Percentiles rank a stretch among this genome's conserved stretches.
These are phyloP conservation scores for Troglohyphantes excavatus DNA, from an alignment of 2,888 invertebrate genomes.

Conservation along the genomic window DNA sequence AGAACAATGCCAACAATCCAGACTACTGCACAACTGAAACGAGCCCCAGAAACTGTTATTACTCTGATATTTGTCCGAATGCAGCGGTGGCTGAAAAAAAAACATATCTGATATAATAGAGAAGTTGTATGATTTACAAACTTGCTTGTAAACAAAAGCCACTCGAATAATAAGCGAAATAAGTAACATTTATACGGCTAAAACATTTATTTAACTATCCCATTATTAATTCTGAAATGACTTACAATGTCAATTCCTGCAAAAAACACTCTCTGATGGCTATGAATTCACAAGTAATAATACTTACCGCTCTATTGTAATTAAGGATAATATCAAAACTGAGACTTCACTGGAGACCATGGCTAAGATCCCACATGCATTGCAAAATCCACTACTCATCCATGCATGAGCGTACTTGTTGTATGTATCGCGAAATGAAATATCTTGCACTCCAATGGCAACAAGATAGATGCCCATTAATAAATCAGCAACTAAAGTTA, in stretches of 20 bases:
- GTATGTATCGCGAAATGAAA: slow-evolving; percentile 85
- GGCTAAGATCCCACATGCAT: slow-evolving; percentile 86
- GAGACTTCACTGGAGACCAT: slow-evolving; percentile 88
- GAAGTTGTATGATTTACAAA: not conserved
- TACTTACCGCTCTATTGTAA: slow-evolving; percentile 84
- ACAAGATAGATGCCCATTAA: slow-evolving; percentile 88
- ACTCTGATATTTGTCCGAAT: slow-evolving; percentile 79
- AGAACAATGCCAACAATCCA: slow-evolving; percentile 86
- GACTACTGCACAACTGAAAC: slow-evolving; percentile 84
- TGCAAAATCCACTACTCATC: slow-evolving; percentile 88
- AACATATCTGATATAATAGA: not conserved
- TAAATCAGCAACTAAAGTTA: slow-evolving; percentile 85
- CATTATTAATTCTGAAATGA: no score
- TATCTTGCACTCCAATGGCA: slow-evolving; percentile 86
- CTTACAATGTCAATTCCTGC: no score
- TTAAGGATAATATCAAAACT: slow-evolving; percentile 87
- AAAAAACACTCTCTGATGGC: no score
- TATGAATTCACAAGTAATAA: no score
- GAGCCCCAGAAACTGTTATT: slow-evolving; percentile 82
- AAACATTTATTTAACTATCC: no score
- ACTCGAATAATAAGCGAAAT: no score
- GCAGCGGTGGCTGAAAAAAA: slow-evolving; percentile 83
- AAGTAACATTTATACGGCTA: no score
- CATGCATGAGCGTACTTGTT: slow-evolving; percentile 86
- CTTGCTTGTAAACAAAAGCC: no score